Evolutionary conservation across 2,888 invertebrate genomes (phyloP).

Genomic region (Sthenelais limicola): DNA sequence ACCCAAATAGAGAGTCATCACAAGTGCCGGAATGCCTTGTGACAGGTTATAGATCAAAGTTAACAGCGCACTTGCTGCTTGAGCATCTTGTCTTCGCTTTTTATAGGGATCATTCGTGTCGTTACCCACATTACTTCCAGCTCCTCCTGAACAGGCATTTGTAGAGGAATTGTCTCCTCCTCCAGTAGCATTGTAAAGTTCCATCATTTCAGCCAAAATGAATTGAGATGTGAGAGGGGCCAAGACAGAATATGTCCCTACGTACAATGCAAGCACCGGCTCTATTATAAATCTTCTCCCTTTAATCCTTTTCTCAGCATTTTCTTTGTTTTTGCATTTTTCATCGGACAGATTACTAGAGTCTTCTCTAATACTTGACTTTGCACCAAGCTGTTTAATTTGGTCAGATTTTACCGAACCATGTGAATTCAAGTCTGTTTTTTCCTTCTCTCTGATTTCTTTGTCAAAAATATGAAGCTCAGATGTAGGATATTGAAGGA

Average conservation of each 20-base stretch:
- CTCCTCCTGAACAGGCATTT: too few species aligned
- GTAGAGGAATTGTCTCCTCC: background rate
- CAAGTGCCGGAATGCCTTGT: conserved; percentile 4
- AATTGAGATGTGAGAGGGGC: conserved; percentile 6
- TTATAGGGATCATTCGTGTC: background rate
- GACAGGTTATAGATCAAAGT: conserved; percentile 11
- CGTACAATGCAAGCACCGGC: background rate
- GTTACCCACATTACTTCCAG: too few species aligned
- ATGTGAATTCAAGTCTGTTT: too few species aligned
- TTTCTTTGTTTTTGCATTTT: too few species aligned
- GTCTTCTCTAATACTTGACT: too few species aligned
- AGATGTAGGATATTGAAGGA: too few species aligned
- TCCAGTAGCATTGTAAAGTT: conserved; percentile 1
- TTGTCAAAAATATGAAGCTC: too few species aligned
- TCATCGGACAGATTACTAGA: too few species aligned
- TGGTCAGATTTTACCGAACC: too few species aligned
- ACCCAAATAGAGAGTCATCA: background rate
- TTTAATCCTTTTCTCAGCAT: too few species aligned
- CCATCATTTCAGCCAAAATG: conserved; percentile 2
- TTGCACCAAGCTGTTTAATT: too few species aligned
- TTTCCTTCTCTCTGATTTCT: too few species aligned
- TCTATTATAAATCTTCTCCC: conserved; percentile 8
- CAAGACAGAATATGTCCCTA: background rate
- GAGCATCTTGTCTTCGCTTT: background rate
- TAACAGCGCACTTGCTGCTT: background rate